Evolutionary conservation across 2,113 vertebrate genomes (phyloP).

Genomic region (Glaucidium brasilianum): DNA sequence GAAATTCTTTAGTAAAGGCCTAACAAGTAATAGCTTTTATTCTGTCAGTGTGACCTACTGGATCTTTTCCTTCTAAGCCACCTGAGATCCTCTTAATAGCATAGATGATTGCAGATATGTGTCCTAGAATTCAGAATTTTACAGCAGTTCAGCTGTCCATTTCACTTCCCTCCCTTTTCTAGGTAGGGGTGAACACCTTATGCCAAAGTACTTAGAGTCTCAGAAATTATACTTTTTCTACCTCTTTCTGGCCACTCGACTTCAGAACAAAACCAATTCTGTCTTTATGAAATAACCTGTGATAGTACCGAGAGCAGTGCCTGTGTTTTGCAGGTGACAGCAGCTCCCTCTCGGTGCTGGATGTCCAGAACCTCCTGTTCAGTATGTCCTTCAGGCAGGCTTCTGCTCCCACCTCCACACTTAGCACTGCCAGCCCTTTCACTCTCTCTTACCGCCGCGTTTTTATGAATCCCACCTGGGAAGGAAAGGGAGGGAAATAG

Average conservation of each 20-base stretch:
- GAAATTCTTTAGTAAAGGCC: slow-evolving; percentile 8
- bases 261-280: not conserved
- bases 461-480: not conserved
- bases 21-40: slow-evolving; percentile 19
- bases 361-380: not conserved
- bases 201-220: not conserved
- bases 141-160: not conserved
- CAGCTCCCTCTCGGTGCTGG: not conserved
- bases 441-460: rapidly evolving
- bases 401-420: not conserved
- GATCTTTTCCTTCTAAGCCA: not conserved
- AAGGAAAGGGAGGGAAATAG: not conserved
- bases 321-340: not conserved
- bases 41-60: not conserved
- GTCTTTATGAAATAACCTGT: not conserved
- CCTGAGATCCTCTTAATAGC: not conserved
- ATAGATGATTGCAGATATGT: not conserved
- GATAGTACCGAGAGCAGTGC: rapidly evolving
- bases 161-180: not conserved
- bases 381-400: not conserved
- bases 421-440: not conserved
- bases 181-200: not conserved
- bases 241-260: not conserved
- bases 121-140: not conserved
- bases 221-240: not conserved